Percentiles rank a stretch among this genome's conserved stretches.
Conservation (phyloP, 1,140 invertebrate genomes). For the Macrobrachium nipponense region DNA sequence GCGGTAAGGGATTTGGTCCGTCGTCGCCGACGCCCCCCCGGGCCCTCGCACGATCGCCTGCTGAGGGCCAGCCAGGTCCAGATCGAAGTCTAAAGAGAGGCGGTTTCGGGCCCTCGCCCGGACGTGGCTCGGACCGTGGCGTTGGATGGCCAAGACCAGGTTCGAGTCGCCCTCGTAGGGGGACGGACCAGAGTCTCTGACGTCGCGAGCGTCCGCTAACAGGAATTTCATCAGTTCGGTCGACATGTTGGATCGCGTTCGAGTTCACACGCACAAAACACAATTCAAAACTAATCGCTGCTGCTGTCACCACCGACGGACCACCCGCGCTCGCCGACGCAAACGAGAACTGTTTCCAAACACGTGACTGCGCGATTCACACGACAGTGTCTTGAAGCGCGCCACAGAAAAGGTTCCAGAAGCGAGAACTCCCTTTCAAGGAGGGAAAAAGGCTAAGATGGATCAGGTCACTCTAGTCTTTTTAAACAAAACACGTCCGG, state of each 20-base stretch:
- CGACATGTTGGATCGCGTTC: conserved; percentile 14
- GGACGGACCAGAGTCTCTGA: conserved; percentile 41
- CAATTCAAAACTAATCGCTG: background rate
- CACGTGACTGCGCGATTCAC: no score
- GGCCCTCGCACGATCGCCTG: background rate
- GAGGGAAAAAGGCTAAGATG: no score
- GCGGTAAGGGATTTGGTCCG: conserved; percentile 21
- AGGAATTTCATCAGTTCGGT: conserved; percentile 47
- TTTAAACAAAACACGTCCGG: no score
- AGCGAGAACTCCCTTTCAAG: no score
- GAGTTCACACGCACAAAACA: background rate
- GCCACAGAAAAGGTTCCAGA: no score
- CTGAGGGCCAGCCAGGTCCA: background rate
- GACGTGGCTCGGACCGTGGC: conserved; percentile 45
- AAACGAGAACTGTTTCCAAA: no score
- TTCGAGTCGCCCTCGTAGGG: conserved; percentile 55
- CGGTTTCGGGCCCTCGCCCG: conserved; percentile 25
- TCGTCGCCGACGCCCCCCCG: background rate
- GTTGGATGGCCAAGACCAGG: conserved; percentile 43
- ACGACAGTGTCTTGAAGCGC: no score
- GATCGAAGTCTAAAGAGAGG: conserved; percentile 41
- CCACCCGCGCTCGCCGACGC: no score
- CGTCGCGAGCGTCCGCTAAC: conserved; percentile 47
- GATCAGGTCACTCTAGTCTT: no score
- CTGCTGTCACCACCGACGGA: no score